These are phyloP conservation scores for Galleria mellonella DNA, from an alignment of 1,140 invertebrate species.

Conservation along the genomic window DNA sequence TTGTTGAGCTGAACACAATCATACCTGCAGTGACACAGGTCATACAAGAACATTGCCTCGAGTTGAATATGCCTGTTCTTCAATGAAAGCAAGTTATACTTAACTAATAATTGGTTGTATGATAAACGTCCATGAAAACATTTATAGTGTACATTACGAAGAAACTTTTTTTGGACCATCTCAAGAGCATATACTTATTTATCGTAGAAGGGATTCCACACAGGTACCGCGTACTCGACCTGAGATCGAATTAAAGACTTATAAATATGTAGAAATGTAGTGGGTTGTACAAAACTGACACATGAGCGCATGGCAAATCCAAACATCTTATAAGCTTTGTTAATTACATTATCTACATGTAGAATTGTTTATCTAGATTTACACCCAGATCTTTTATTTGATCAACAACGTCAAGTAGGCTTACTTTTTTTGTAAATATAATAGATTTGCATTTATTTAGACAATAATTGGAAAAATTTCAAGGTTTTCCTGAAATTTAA, in stretches of 20 bases:
- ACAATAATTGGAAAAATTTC: conserved; percentile 17
- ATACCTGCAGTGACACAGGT: too few relatives aligned
- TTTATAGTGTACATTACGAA: conserved; percentile 7
- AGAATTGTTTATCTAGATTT: conserved; percentile 15
- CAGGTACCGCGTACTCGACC: conserved; percentile 17
- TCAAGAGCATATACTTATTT: conserved; percentile 15
- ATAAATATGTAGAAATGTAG: conserved; percentile 6
- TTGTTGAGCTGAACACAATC: too few relatives aligned
- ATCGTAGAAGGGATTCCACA: conserved; percentile 21
- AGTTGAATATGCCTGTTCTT: not conserved
- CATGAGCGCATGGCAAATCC: conserved; percentile 17
- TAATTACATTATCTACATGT: conserved; percentile 15
- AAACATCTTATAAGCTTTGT: conserved; percentile 17
- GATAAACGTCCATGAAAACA: not conserved
- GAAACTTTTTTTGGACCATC: conserved; percentile 11
- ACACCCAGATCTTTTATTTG: conserved; percentile 17
- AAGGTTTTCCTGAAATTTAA: conserved; percentile 15
- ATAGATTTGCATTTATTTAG: conserved; percentile 21
- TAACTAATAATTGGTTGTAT: not conserved
- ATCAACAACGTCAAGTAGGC: conserved; percentile 4
- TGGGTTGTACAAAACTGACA: conserved; percentile 10
- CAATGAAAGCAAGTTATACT: not conserved
- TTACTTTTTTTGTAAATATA: conserved; percentile 24
- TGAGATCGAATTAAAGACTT: conserved; percentile 12
- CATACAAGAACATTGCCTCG: too few relatives aligned